Base-by-base conservation (phyloP, 2,888 invertebrate genomes). In the Sinopyrophorus schimmeli region DNA sequence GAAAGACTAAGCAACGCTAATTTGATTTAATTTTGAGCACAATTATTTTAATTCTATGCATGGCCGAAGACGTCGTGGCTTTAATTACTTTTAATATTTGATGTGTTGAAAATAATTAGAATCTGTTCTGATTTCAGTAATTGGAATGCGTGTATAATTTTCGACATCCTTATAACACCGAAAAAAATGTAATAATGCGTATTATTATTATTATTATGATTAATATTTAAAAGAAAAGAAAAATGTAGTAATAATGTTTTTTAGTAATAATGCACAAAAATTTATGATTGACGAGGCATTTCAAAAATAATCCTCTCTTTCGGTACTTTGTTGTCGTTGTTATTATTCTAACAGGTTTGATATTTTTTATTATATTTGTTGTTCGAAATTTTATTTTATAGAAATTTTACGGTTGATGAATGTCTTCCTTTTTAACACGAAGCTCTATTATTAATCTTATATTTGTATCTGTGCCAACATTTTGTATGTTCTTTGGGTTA, bases 401-500 rank as follows among this genome's bases (percentile, higher is more conserved):
- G 10, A 26, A 24, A 26, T 31, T 47, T 47, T 41, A 18, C 28
- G 27, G n/a, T 20, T 34, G n/a, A n/a, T 37, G 3, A 26, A 16
- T 18, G 20, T 47, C 34, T 40, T 47, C 39, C 32, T 39, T 16
- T 10, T 31, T 39, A n/a, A n/a, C n/a, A n/a, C n/a, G 30, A 14
- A 7, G 4, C 5, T 16, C 16, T 30, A 16, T 30, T 17, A 14
- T 31, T 31, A 6, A 21, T 18, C 26, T 9, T 21, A 20, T 44
- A 10, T 38, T 37, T 38, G 30, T 41, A 46, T 49, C 41, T 53
- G 53, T 53, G 53, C 49, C 49, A 53, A 53, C 35, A n/a, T 48
- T 53, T 53, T 53, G 43, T 48, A 53, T 53, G 40, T 50, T 42
- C 40, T 47, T 41, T 44, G 48, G 46, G 53, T 53, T 48, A 53